Evolutionary conservation across 1,140 invertebrate species (phyloP).

Genomic region (Neodiprion fabricii): DNA sequence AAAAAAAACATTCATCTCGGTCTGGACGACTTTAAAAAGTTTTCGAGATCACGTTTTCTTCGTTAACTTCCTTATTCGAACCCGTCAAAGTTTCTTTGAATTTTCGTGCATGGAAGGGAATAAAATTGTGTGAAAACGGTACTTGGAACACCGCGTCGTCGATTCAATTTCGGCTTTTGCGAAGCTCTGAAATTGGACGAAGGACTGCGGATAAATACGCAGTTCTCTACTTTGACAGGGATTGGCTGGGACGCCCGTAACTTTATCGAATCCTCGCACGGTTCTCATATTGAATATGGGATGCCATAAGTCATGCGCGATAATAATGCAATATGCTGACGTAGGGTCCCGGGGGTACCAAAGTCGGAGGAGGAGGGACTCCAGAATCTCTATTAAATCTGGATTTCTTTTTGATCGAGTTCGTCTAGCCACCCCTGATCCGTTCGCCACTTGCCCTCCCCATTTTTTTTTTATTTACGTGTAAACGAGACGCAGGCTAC

Average conservation of each 20-base stretch:
- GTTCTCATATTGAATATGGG: constrained; percentile 49
- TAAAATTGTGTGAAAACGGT: too few relatives aligned
- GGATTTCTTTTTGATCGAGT: constrained; percentile 27
- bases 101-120: too few relatives aligned
- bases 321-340: constrained; percentile 54
- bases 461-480: neutral
- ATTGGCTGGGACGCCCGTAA: neutral
- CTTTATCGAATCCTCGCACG: neutral
- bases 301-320: constrained; percentile 45
- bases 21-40: too few relatives aligned
- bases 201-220: too few relatives aligned
- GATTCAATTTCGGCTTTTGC: too few relatives aligned
- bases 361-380: constrained; percentile 19
- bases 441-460: constrained; percentile 5
- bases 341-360: constrained; percentile 31
- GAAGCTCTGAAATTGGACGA: too few relatives aligned
- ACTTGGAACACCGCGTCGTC: too few relatives aligned
- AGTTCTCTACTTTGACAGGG: too few relatives aligned
- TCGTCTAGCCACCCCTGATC: constrained; percentile 16
- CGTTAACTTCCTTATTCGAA: too few relatives aligned
- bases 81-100: too few relatives aligned
- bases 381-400: constrained; percentile 45
- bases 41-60: too few relatives aligned
- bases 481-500: constrained; percentile 2
- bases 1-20: too few relatives aligned